Evolutionary conservation across 2,113 vertebrate genomes (phyloP), one percentile per base, ranked within the genome.

Genomic region (Chloropsis cyanopogon): DNA sequence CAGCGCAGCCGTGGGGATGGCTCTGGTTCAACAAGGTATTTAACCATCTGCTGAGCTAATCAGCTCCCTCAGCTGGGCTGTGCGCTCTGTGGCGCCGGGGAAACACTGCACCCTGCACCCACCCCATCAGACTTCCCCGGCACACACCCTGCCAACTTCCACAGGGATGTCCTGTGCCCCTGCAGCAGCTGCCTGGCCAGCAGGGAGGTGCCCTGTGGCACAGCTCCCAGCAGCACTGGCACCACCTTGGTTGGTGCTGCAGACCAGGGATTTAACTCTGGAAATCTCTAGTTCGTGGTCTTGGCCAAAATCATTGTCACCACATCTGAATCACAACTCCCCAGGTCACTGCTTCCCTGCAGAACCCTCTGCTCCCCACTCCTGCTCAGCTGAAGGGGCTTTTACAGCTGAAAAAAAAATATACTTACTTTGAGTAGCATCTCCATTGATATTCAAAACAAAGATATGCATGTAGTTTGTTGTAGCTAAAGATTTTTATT

Each of bases 21-120:
- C 95, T 92, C 86, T 66, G 72, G 28, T 94, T 83, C 96, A 93
- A 75, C 83, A 82, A 92, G 88, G 92, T 52, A 70, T 92, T 92
- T 90, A 86, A 90, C 94, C 79, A 82, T 80, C 92, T 86, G 86
- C 88, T 93, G 75, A 81, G 57, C 64, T 56, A 29, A 77, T 80
- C 88, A 63, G 65, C 26, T 73, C 59, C 82, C 76, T 81, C 79
- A 66, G 76, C 80, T 60, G 90, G 35, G 70, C 31, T 49, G 4
- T 65, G 65, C 68, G 61, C 68, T 1, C 49, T 77, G 42, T 16
- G 81, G 4, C 41, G 72, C 70, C 61, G 61, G 80, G 59, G 41
- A 68, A 92, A 19, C 70, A 1, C 6, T 6, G 17, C n/a, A 52
- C 29, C 76, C 68, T 42, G 12, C 47, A 59, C 3, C n/a, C 22